Evolutionary conservation across 2,797 vertebrate species (phyloP).

Genomic region (Staurois parvus): DNA sequence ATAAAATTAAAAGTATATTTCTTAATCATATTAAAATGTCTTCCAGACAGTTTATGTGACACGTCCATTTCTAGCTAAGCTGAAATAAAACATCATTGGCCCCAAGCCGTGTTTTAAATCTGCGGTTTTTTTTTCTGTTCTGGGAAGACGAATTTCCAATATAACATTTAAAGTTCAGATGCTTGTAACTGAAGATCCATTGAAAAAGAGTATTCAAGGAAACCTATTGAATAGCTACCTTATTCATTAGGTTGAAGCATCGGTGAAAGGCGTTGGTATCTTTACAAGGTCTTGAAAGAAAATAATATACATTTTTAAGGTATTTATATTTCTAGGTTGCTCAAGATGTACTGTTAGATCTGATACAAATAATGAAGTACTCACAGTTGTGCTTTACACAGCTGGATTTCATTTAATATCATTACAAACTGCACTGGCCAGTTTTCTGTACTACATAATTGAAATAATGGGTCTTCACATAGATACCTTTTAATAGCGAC

Average conservation of each 20-base stretch:
- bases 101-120: slow-evolving; percentile 7
- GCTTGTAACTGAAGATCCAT: neutral
- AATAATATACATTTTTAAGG: too few relatives aligned
- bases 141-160: neutral
- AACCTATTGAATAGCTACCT: neutral
- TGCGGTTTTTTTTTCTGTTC: neutral
- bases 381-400: too few relatives aligned
- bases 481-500: too few relatives aligned
- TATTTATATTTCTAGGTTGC: too few relatives aligned
- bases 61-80: neutral
- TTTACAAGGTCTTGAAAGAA: too few relatives aligned
- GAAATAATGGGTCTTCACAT: too few relatives aligned
- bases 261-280: neutral
- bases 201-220: neutral
- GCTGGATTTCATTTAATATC: too few relatives aligned
- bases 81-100: neutral
- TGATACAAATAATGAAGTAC: too few relatives aligned
- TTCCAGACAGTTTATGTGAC: slow-evolving; percentile 14
- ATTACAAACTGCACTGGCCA: too few relatives aligned
- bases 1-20: slow-evolving; percentile 23
- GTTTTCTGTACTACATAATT: too few relatives aligned
- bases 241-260: neutral
- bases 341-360: too few relatives aligned
- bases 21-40: slow-evolving; percentile 25
- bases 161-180: neutral